Base-by-base conservation (phyloP, 1,140 invertebrate species). In the Aphis gossypii region DNA sequence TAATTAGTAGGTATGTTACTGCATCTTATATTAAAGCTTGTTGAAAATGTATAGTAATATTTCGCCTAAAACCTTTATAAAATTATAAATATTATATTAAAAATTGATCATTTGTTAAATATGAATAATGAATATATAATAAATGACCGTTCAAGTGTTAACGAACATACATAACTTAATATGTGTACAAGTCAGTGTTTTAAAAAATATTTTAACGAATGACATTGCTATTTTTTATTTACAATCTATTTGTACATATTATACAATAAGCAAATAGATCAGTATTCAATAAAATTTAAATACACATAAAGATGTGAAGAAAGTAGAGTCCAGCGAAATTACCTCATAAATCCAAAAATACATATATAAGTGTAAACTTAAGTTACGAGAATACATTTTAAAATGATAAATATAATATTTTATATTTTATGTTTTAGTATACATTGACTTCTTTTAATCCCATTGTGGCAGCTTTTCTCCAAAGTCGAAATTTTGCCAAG, bases 401-500 rank as follows among this genome's bases (percentile, higher is more conserved):
- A 51, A 20, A 18, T 3, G 14, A 51, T 51, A 51, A 51, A 20
- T 51, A 51, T 20, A 76, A n/a, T 76, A 76, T 18, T n/a, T 68
- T n/a, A 18, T 68, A n/a, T 76, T 76, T 44, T 23, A n/a, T 87
- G 46, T 48, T 60, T 86, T 86, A 94, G 90, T 94, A 93, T 90
- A 98, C 96, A 51, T 97, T 95, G 94, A 98, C 95, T 95, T 98
- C 97, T 94, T 97, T 97, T 94, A 98, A 96, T 35, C 97, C 97
- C 96, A 98, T 97, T 94, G 96, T 96, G 68, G 97, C 97, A 94
- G 96, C 95, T 94, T 97, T 97, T 94, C 96, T 96, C 97, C 97
- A 97, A 30, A 97, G 96, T 94, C 97, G 95, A 94, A 97, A 98
- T 94, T 98, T 96, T 0, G 98, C 98, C 46, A 99, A 96, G 95